These are phyloP conservation scores for Rhinoptilus africanus DNA, from an alignment of 2,113 vertebrate species.

Conservation along the genomic window DNA sequence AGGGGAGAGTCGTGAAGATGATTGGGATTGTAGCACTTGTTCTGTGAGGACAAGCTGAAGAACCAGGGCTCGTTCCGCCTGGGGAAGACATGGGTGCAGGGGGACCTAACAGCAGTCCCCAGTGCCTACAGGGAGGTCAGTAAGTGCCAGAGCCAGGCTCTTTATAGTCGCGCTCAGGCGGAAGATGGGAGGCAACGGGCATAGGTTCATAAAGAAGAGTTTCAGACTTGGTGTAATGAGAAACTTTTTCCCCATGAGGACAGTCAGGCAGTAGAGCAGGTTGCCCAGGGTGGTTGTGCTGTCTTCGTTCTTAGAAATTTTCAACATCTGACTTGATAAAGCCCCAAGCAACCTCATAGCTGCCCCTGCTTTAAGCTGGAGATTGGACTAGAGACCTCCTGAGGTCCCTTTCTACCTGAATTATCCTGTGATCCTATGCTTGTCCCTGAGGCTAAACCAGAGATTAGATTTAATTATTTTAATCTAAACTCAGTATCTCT, in stretches of 20 bases:
- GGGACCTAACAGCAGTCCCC: neutral
- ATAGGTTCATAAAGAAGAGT: neutral
- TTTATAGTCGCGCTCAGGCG: fast-evolving
- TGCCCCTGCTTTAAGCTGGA: neutral
- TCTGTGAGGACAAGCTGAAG: neutral
- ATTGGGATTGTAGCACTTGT: neutral
- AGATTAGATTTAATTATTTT: neutral
- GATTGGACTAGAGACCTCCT: neutral
- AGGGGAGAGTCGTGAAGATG: neutral
- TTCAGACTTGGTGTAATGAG: neutral
- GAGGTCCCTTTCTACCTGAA: neutral
- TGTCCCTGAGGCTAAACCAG: neutral
- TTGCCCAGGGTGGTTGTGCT: neutral
- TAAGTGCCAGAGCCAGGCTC: neutral
- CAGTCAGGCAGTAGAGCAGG: neutral
- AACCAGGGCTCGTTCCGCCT: neutral
- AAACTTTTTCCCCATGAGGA: neutral
- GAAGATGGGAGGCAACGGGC: neutral
- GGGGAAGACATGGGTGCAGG: neutral
- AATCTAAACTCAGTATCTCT: neutral
- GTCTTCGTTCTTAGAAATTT: neutral
- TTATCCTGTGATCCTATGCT: neutral
- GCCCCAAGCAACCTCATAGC: neutral
- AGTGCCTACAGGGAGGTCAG: neutral
- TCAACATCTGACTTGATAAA: neutral